Conservation (phyloP, 2,888 invertebrate genomes). For the Andrena fulva region DNA sequence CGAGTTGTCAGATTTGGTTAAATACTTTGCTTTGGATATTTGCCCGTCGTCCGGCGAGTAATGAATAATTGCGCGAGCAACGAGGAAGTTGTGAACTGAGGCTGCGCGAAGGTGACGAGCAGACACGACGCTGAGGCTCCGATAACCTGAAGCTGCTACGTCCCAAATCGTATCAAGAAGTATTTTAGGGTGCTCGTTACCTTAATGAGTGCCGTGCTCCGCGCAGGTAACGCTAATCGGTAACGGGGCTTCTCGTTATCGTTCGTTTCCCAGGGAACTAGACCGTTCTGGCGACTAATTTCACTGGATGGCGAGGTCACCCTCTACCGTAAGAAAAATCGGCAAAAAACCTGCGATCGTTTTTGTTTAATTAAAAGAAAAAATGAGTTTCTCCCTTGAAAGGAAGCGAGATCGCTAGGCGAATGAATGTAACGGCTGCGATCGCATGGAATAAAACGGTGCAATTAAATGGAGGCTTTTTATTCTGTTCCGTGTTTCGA, state of each 20-base stretch:
- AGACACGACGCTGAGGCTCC: not conserved
- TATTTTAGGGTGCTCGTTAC: conserved; percentile 47
- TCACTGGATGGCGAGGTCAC: conserved; percentile 5
- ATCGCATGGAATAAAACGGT: not conserved
- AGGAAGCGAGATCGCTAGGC: not conserved
- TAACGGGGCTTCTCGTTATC: conserved; percentile 46
- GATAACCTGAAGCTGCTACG: conserved; percentile 20
- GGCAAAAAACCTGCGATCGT: not conserved
- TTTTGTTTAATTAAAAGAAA: conserved; percentile 22
- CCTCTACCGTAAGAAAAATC: conserved; percentile 19
- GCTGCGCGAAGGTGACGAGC: not conserved
- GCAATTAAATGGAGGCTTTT: not conserved
- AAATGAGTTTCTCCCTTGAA: not conserved
- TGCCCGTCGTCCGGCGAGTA: not conserved
- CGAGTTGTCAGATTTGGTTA: too few species aligned
- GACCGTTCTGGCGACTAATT: conserved; percentile 42
- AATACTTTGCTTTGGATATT: too few species aligned
- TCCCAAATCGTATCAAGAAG: conserved; percentile 24
- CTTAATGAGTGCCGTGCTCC: conserved; percentile 39
- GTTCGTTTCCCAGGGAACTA: conserved; percentile 23
- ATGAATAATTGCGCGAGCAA: not conserved
- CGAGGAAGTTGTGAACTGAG: not conserved
- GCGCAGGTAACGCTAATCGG: conserved; percentile 45
- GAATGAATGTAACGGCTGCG: conserved; percentile 23
- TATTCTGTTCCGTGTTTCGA: not conserved